phyloP scores from a whole-genome alignment of 2,113 vertebrate species.

The Mirounga angustirostris region DNA sequence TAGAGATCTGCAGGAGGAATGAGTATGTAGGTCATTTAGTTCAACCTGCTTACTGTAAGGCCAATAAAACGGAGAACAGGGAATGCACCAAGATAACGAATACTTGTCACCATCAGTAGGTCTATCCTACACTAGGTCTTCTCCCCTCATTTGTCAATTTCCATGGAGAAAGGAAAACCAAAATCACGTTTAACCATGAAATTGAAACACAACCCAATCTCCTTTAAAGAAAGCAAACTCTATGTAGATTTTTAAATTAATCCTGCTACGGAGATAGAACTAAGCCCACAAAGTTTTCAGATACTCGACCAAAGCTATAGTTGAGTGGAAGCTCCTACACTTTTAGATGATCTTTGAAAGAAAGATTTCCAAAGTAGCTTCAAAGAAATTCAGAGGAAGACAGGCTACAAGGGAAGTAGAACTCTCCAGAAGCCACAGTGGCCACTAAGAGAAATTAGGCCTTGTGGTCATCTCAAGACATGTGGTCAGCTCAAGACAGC shows the following conservation, averaged over 20 bases:
- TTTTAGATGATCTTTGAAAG: neutral
- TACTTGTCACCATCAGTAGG: neutral
- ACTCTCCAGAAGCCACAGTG: neutral
- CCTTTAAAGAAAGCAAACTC: neutral
- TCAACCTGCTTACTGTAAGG: neutral
- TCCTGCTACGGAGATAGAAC: neutral
- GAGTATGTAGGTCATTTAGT: neutral
- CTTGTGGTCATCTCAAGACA: neutral
- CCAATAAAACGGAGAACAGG: neutral
- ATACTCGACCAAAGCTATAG: neutral
- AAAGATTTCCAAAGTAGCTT: neutral
- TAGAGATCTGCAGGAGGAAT: neutral
- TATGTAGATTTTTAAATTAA: neutral
- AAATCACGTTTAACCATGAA: neutral
- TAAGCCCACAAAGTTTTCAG: neutral
- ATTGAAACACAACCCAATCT: neutral
- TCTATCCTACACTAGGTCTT: neutral
- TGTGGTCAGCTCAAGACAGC: neutral
- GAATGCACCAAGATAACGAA: neutral
- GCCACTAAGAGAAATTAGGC: neutral
- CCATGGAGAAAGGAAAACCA: neutral
- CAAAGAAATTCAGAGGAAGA: slow-evolving; percentile 37
- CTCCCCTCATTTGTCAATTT: neutral
- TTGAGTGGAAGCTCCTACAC: neutral
- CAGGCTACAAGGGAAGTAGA: neutral